Evolutionary conservation across 2,113 vertebrate species (phyloP).

Genomic region (Pachycephala philippinensis): DNA sequence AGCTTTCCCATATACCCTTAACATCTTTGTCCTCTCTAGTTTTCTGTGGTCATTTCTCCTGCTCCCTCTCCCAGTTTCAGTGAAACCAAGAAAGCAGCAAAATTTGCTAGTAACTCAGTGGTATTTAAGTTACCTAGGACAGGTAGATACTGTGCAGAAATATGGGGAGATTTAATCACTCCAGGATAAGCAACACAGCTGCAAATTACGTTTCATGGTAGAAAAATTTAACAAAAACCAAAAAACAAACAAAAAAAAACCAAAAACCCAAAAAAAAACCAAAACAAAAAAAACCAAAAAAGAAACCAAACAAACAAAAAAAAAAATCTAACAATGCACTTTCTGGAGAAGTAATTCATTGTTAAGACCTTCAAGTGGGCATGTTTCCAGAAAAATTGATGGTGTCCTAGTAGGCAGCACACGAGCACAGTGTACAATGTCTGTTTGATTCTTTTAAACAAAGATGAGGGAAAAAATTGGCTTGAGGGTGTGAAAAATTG

Average conservation of each 20-base stretch:
- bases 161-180: neutral
- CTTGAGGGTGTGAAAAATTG: neutral
- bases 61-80: neutral
- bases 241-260: too few relatives aligned
- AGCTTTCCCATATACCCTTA: neutral
- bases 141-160: neutral
- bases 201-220: neutral
- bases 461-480: neutral
- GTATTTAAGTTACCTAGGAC: neutral
- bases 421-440: neutral
- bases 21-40: neutral
- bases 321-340: neutral
- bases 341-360: neutral
- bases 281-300: too few relatives aligned
- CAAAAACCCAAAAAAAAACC: too few relatives aligned
- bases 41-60: neutral
- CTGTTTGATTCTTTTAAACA: neutral
- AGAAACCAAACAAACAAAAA: too few relatives aligned
- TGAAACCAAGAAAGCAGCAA: neutral
- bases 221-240: neutral
- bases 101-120: neutral
- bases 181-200: neutral
- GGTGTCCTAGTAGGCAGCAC: neutral
- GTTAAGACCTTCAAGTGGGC: neutral
- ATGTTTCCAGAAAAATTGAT: neutral